Evolutionary conservation across 2,888 invertebrate genomes (phyloP).

Genomic region (Stenoptilia bipunctidactyla): DNA sequence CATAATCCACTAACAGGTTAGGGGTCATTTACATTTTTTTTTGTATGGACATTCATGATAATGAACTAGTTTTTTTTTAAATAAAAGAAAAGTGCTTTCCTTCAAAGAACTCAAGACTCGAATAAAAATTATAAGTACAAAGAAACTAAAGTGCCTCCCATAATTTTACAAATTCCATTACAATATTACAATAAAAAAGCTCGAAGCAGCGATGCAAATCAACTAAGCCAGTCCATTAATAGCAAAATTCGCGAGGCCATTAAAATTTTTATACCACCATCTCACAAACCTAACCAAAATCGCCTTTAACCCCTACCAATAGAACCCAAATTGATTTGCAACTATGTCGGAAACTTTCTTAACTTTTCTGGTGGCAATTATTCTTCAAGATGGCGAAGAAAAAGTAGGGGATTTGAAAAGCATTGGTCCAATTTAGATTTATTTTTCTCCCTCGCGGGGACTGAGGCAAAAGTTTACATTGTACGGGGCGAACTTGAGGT

Average conservation of each 20-base stretch:
- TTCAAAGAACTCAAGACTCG: too few relatives aligned
- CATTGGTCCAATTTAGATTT: constrained; percentile 66
- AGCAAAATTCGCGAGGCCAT: constrained; percentile 13
- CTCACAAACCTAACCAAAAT: constrained; percentile 4
- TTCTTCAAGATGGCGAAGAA: constrained; percentile 63
- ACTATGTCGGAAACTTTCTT: constrained; percentile 32
- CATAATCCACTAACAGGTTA: too few relatives aligned
- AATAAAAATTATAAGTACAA: too few relatives aligned
- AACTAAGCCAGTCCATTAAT: not conserved
- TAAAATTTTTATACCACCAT: constrained; percentile 31
- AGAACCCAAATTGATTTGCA: constrained; percentile 17
- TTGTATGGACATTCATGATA: too few relatives aligned
- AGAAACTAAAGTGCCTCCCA: too few relatives aligned
- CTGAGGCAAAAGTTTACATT: too few relatives aligned
- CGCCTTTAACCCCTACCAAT: constrained; percentile 1
- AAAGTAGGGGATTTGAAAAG: constrained; percentile 61
- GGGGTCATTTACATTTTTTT: too few relatives aligned
- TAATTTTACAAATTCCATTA: too few relatives aligned
- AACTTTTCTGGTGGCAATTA: constrained; percentile 52
- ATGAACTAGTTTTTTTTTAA: too few relatives aligned
- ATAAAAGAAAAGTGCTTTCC: too few relatives aligned
- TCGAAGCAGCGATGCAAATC: constrained; percentile 13
- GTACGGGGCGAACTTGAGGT: too few relatives aligned
- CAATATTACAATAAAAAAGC: not conserved
- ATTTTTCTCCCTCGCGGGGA: constrained; percentile 56